Base-by-base conservation (phyloP, 2,888 invertebrate genomes). In the Dichetophora obliterata region DNA sequence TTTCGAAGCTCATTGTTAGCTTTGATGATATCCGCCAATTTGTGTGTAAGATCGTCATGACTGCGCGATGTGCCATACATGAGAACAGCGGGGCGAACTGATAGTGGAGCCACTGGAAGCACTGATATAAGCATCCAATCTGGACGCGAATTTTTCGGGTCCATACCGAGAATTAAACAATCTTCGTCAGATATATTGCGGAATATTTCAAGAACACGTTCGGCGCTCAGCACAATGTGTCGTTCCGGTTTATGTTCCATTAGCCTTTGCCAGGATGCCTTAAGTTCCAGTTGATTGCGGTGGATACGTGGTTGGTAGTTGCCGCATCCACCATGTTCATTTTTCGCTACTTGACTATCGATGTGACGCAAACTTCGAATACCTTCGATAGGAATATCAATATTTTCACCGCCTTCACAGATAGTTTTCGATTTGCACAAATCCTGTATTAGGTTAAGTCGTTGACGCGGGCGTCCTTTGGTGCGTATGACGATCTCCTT, bases 181-280 rank as follows among this genome's bases (percentile, higher is more conserved):
- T 98, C 98, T 87, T 98, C 98, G 90, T 98, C 98, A 84, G 94
- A 93, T 74, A 97, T 96, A 84, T 95, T 94, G 89, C 96, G 96
- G 77, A 98, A 92, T 82, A 99, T 96, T 90, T 98, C 98, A 91
- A 95, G 94, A 2, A 97, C 98, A 85, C 97, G 91, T 88, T 99
- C 98, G 14, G 98, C 98, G n/a, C 96, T 95, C 16, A 99, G 90
- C 0, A 92, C 91, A 34, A 97, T 96, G 88, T 98, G 98, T 85
- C 95, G 95, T 86, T 98, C 97, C 88, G 98, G 97, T 2, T 96
- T 94, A 9, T 76, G 61, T 24, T 81, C 77, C 85, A 98, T 98
- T 90, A 98, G 97, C 90, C 98, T 95, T 89, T 96, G 98, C 98
- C 98, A 99, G 89, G 98, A 98, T 0, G 97, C 98, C 2, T 94